Conservation (phyloP, 2,888 invertebrate species). For the Platynereis dumerilii region DNA sequence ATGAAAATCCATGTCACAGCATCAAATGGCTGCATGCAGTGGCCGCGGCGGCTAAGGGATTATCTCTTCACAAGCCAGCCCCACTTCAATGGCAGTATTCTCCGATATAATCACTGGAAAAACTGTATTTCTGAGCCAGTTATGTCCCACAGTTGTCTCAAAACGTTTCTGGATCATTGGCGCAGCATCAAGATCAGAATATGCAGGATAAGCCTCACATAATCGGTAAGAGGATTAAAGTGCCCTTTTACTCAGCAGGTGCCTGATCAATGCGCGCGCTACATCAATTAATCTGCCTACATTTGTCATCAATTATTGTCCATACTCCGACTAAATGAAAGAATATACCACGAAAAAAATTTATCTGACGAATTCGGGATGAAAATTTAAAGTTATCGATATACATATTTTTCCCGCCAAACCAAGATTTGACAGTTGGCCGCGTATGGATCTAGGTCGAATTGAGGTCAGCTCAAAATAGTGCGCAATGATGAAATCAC, state of each 20-base stretch:
- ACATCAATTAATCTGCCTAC: too few species aligned
- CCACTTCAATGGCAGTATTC: too few species aligned
- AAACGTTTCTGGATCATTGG: background rate
- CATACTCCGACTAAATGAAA: too few species aligned
- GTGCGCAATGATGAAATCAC: background rate
- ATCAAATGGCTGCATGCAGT: conserved; percentile 1
- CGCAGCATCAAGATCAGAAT: background rate
- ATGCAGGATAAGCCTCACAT: conserved; percentile 21
- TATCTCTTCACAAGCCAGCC: background rate
- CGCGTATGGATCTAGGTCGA: conserved; percentile 5
- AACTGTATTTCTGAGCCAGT: too few species aligned
- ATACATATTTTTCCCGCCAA: too few species aligned
- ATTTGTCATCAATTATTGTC: too few species aligned
- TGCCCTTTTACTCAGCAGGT: conserved; percentile 13
- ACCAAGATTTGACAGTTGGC: conserved; percentile 4
- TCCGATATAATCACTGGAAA: too few species aligned
- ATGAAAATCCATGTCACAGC: conserved; percentile 28
- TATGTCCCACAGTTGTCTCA: too few species aligned
- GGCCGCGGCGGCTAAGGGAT: background rate
- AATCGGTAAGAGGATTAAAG: conserved; percentile 27
- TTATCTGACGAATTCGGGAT: too few species aligned
- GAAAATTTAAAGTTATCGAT: too few species aligned
- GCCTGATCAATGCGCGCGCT: too few species aligned
- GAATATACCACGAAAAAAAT: too few species aligned
- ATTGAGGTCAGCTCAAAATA: background rate